These are phyloP conservation scores for Eucidaris tribuloides DNA, from an alignment of 35 echinoderm and acorn worm species.

Conservation along the genomic window DNA sequence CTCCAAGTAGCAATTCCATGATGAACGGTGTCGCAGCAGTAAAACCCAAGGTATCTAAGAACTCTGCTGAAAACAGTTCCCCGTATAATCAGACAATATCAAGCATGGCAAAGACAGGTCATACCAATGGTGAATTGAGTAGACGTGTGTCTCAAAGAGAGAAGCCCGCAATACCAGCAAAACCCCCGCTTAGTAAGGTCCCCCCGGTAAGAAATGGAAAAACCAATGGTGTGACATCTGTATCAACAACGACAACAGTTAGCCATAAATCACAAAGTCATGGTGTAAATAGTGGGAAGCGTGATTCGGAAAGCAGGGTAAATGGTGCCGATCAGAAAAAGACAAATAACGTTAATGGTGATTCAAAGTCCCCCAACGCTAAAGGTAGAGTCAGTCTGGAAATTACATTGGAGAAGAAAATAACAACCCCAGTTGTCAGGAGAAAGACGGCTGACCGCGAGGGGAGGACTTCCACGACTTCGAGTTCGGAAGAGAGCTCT, in stretches of 20 bases:
- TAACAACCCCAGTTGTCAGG: background rate
- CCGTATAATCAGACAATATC: conserved; percentile 1
- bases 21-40: background rate
- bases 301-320: conserved; percentile 9
- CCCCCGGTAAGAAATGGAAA: background rate
- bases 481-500: conserved; percentile 26
- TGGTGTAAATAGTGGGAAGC: background rate
- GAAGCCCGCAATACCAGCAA: conserved; percentile 13
- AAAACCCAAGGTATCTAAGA: background rate
- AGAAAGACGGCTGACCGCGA: conserved; percentile 5
- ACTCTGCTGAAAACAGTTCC: background rate
- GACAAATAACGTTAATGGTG: conserved; percentile 6
- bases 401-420: conserved; percentile 28
- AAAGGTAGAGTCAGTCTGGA: conserved; percentile 13
- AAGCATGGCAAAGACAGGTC: background rate
- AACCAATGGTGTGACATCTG: background rate
- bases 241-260: background rate
- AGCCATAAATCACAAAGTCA: background rate
- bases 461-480: background rate
- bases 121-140: background rate
- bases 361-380: background rate
- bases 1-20: background rate
- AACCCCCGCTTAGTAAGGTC: background rate
- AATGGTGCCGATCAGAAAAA: conserved; percentile 3
- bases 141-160: background rate